A percentile compares a stretch with the other conserved stretches of the same genome.
phyloP scores from a whole-genome alignment of 2,888 invertebrate genomes.

The Lithophane semibrunnea region DNA sequence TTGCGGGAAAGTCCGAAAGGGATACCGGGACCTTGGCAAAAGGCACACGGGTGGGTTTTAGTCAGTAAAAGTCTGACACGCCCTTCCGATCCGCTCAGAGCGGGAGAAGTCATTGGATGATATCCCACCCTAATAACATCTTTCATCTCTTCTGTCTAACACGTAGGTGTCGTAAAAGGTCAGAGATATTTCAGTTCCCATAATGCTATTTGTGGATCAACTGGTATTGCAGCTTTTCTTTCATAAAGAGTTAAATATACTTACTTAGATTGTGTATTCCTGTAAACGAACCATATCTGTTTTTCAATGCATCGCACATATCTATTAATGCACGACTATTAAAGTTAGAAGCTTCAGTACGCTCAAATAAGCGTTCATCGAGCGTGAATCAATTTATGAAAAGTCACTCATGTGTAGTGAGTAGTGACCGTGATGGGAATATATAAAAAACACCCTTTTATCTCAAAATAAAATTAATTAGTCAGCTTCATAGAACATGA shows the following conservation, averaged over 20 bases:
- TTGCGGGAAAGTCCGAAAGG: no score
- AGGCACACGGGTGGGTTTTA: no score
- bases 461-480: conserved; percentile 75
- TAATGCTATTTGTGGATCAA: conserved; percentile 4
- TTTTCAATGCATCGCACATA: conserved; percentile 27
- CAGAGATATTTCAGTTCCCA: conserved; percentile 32
- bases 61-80: no score
- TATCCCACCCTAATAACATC: no score
- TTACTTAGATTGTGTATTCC: not conserved
- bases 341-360: conserved; percentile 71
- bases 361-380: conserved; percentile 81
- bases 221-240: not conserved
- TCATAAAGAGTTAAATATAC: not conserved
- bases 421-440: conserved; percentile 75
- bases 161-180: conserved; percentile 26
- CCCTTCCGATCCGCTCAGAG: no score
- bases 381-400: conserved; percentile 80
- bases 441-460: conserved; percentile 78
- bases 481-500: conserved; percentile 68
- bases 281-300: conserved; percentile 6
- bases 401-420: conserved; percentile 79
- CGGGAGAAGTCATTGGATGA: no score
- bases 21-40: no score
- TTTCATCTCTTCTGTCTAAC: no score
- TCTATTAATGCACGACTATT: conserved; percentile 69